phyloP scores from a whole-genome alignment of 1,140 invertebrate genomes.

The Trinorchestia longiramus region DNA sequence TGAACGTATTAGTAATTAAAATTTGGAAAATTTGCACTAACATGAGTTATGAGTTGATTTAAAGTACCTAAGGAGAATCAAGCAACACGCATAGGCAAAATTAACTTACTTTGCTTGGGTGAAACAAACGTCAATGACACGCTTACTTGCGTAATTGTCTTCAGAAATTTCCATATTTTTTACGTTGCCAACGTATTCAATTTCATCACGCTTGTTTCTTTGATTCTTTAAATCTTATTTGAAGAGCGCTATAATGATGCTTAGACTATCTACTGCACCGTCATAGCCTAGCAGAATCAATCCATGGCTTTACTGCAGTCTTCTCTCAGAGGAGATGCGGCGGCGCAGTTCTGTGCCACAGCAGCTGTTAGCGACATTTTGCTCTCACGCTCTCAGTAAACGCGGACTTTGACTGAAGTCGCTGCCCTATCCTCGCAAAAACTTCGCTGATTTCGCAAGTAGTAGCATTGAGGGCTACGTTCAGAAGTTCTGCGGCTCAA shows the following conservation, averaged over 20 bases:
- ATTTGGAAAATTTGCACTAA: too few species aligned
- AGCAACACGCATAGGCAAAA: background rate
- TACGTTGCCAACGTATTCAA: background rate
- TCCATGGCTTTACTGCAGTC: background rate
- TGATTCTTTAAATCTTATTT: background rate
- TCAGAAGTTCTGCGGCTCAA: constrained; percentile 19
- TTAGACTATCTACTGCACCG: background rate
- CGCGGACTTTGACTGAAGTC: background rate
- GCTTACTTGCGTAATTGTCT: background rate
- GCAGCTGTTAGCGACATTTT: background rate
- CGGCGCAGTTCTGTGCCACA: background rate
- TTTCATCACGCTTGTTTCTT: background rate
- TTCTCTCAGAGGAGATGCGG: background rate
- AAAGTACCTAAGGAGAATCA: too few species aligned
- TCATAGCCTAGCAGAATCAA: background rate
- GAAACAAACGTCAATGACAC: background rate
- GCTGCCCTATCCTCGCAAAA: background rate
- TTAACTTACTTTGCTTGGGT: background rate
- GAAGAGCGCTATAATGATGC: background rate
- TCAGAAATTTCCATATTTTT: background rate
- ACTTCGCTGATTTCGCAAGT: background rate
- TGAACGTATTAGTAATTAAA: too few species aligned
- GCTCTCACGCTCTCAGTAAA: background rate
- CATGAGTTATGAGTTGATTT: too few species aligned
- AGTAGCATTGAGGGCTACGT: constrained; percentile 41